These are phyloP conservation scores for Caerostris extrusa DNA, from an alignment of 1,140 invertebrate species.

Conservation along the genomic window DNA sequence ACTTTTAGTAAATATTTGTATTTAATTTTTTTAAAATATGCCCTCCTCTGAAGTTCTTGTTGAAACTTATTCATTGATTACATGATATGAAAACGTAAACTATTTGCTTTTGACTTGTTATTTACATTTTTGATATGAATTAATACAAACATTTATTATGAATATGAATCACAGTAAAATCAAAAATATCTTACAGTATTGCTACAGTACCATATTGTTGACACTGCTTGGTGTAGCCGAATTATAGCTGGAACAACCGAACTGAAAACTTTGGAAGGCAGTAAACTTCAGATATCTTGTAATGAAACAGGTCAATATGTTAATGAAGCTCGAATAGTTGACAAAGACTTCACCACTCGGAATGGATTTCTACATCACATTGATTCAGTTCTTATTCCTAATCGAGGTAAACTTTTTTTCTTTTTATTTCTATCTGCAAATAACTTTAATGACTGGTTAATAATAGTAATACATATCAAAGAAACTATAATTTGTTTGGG, in stretches of 20 bases:
- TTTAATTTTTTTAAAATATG: no score
- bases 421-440: neutral
- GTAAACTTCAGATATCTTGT: slow-evolving; percentile 9
- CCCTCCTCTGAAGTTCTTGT: no score
- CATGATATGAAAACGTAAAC: no score
- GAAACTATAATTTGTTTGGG: no score
- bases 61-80: no score
- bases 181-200: neutral
- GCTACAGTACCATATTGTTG: slow-evolving; percentile 46
- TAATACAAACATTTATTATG: no score
- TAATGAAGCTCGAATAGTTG: slow-evolving; percentile 24
- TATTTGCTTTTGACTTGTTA: no score
- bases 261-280: slow-evolving; percentile 29
- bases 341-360: neutral
- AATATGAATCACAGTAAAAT: no score
- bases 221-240: slow-evolving; percentile 12
- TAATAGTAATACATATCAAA: no score
- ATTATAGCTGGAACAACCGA: neutral
- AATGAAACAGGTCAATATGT: slow-evolving; percentile 34
- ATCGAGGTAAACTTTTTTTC: slow-evolving; percentile 11
- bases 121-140: no score
- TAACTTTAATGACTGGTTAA: no score
- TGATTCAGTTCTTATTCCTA: slow-evolving; percentile 39
- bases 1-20: no score
- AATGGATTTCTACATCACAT: slow-evolving; percentile 60